Evolutionary conservation across 2,797 vertebrate genomes (phyloP).

Genomic region (Hephaestus fuliginosus): DNA sequence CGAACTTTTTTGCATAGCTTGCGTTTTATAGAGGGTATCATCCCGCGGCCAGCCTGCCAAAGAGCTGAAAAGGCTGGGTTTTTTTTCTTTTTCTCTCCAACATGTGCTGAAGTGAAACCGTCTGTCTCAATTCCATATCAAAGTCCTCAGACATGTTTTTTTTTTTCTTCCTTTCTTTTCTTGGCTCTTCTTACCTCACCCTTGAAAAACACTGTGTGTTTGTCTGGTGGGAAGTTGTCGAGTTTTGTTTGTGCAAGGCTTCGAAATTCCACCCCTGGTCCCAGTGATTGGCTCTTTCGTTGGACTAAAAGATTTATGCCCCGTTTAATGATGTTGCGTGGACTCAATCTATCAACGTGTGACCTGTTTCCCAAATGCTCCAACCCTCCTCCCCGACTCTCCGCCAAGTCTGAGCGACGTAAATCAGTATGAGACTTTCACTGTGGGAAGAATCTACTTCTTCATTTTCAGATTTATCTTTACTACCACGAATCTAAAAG

Average conservation of each 20-base stretch:
- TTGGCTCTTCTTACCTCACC: conserved; percentile 34
- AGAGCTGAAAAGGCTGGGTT: conserved; percentile 62
- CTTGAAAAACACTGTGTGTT: conserved; percentile 21
- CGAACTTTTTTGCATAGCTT: conserved; percentile 61
- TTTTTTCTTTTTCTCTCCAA: conserved; percentile 26
- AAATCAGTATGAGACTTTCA: conserved; percentile 25
- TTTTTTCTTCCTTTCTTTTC: not conserved
- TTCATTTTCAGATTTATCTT: not conserved
- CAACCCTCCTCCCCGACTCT: not conserved
- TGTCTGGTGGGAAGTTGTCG: conserved; percentile 42
- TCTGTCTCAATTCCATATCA: conserved; percentile 46
- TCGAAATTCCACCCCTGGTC: conserved; percentile 45
- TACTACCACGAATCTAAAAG: not conserved
- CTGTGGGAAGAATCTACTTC: not conserved
- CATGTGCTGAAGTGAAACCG: conserved; percentile 65
- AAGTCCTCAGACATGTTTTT: conserved; percentile 24
- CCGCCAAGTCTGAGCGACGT: conserved; percentile 4
- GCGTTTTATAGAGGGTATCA: conserved; percentile 61
- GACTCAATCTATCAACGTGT: conserved; percentile 41
- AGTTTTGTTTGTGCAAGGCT: conserved; percentile 42
- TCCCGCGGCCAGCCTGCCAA: conserved; percentile 49
- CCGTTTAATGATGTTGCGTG: conserved; percentile 26
- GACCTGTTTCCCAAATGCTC: conserved; percentile 37
- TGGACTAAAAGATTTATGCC: conserved; percentile 41
- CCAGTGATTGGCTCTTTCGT: conserved; percentile 25